Conservation (phyloP, 2,113 vertebrate species). For the Silurus meridionalis region DNA sequence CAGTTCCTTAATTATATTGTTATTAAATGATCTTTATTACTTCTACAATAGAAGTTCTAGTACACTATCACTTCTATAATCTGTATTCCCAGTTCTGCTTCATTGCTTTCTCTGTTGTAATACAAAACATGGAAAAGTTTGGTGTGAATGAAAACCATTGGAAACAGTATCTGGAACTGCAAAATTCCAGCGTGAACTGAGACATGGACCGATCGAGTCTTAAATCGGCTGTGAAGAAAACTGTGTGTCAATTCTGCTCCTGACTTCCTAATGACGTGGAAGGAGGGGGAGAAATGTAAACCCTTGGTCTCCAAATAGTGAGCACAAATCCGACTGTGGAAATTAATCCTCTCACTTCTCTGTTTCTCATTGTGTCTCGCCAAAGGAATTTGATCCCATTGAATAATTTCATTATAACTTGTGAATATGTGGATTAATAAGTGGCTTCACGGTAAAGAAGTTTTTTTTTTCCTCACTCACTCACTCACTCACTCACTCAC, state of each 20-base stretch:
- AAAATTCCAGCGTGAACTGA: conserved; percentile 22
- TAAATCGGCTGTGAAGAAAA: conserved; percentile 11
- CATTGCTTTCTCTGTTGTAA: not conserved
- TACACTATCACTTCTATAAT: too few species aligned
- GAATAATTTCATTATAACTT: conserved; percentile 68
- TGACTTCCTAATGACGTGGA: conserved; percentile 56
- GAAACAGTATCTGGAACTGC: conserved; percentile 28
- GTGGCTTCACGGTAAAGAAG: conserved; percentile 53
- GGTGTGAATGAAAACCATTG: not conserved
- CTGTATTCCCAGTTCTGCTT: not conserved
- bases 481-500: not conserved
- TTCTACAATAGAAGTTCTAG: not conserved
- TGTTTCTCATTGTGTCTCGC: conserved; percentile 59
- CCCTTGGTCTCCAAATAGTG: conserved; percentile 57
- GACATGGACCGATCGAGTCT: conserved; percentile 17
- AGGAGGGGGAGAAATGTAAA: conserved; percentile 55
- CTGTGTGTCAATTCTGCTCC: conserved; percentile 44
- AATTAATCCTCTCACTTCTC: conserved; percentile 65
- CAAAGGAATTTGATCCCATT: conserved; percentile 62
- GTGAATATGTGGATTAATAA: conserved; percentile 64
- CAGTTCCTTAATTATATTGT: not conserved
- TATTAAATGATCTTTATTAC: not conserved
- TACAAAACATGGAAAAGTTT: not conserved
- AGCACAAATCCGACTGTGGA: conserved; percentile 59
- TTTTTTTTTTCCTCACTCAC: not conserved